Percentiles rank a stretch among this genome's conserved stretches.
phyloP scores from a whole-genome alignment of 2,113 vertebrate genomes.

The Ptilonorhynchus violaceus region DNA sequence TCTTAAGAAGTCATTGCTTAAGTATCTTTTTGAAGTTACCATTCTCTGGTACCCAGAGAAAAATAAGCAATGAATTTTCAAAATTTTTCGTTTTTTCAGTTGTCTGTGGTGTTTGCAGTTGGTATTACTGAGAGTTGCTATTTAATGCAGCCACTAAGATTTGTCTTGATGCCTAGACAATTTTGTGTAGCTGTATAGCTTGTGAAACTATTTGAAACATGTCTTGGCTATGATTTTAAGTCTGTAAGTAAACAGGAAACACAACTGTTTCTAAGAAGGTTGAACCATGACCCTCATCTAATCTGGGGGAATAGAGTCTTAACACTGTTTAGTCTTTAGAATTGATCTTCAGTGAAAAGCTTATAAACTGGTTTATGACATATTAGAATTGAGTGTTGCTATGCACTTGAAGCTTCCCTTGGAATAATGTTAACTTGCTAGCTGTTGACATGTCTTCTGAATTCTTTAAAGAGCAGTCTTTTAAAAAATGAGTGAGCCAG shows the following conservation, averaged over 20 bases:
- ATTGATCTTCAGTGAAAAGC: not conserved
- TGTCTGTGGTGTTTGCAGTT: not conserved
- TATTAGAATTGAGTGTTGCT: not conserved
- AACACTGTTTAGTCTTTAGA: not conserved
- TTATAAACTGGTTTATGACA: not conserved
- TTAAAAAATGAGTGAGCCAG: not conserved
- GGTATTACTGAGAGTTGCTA: not conserved
- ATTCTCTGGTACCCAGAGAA: not conserved
- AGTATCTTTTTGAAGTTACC: not conserved
- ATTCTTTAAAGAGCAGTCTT: not conserved
- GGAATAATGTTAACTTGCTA: not conserved
- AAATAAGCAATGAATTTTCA: not conserved
- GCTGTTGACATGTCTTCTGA: not conserved
- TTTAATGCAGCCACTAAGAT: not conserved
- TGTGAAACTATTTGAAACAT: not conserved
- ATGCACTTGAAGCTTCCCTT: not conserved
- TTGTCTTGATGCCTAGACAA: not conserved
- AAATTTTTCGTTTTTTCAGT: not conserved
- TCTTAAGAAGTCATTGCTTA: not conserved
- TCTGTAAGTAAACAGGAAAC: constrained; percentile 11
- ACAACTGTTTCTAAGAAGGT: not conserved
- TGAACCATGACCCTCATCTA: not conserved
- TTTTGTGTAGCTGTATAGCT: not conserved
- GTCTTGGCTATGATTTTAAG: not conserved
- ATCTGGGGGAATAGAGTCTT: not conserved